Conservation (phyloP, 1,140 invertebrate species). For the Cotesia glomerata region DNA sequence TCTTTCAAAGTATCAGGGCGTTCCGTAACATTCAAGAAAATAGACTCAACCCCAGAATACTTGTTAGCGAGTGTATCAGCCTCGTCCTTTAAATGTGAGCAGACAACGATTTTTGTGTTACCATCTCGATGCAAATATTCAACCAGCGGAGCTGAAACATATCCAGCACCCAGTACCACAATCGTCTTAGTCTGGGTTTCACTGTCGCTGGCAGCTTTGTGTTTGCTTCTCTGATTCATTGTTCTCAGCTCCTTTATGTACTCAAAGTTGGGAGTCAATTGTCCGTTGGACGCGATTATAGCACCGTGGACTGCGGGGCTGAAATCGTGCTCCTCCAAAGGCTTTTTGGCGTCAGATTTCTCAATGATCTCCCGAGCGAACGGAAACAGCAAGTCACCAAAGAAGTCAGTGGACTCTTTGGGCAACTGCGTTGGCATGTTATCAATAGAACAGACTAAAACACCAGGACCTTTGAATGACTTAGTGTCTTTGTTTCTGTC, state of each 20-base stretch:
- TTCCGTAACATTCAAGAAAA: constrained; percentile 82
- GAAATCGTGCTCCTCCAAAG: constrained; percentile 82
- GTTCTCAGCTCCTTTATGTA: constrained; percentile 92
- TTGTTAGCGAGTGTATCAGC: constrained; percentile 80
- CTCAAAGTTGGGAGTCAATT: constrained; percentile 89
- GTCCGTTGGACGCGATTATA: constrained; percentile 95
- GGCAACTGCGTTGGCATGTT: constrained; percentile 99
- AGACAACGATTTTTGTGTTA: constrained; percentile 83
- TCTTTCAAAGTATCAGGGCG: constrained; percentile 74
- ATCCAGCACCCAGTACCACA: constrained; percentile 92
- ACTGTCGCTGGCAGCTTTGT: constrained; percentile 51
- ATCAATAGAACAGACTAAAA: constrained; percentile 98
- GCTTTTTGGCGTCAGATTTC: constrained; percentile 83
- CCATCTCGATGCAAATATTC: constrained; percentile 90
- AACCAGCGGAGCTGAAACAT: constrained; percentile 90
- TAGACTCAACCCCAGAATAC: constrained; percentile 80
- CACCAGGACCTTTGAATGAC: constrained; percentile 95
- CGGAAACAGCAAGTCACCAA: constrained; percentile 91
- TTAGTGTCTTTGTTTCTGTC: constrained; percentile 97
- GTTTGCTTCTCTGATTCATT: constrained; percentile 52
- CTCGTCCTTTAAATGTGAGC: constrained; percentile 87
- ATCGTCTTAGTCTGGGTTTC: constrained; percentile 57
- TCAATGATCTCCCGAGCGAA: constrained; percentile 88
- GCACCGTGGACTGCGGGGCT: constrained; percentile 81
- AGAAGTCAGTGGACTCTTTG: constrained; percentile 95